Base-by-base conservation (phyloP, 2,113 vertebrate genomes). In the Rynchops niger region DNA sequence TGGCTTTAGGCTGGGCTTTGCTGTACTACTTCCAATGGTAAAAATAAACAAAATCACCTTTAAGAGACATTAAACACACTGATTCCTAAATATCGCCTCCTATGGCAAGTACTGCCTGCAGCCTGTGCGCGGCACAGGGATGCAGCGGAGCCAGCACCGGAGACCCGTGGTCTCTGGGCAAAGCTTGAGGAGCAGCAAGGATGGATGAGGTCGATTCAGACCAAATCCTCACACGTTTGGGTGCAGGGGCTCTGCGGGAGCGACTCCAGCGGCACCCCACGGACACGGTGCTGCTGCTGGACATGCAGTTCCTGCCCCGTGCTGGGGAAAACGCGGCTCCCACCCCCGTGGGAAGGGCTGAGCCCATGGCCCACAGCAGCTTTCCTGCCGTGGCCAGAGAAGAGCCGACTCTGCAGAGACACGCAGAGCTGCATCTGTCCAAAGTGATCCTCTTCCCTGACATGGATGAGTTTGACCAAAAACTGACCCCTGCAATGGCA, bases 261-360 rank as follows among this genome's bases (percentile, higher is more conserved):
- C 3, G 1, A 22, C 9, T 38, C 62, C 59, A 32, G 79, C 0
- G 1, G 18, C 29, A 36, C 21, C 6, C 1, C 43, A 13, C 0
- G 4, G 40, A 12, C 49, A 23, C 3, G 5, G 17, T 40, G 65
- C 56, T 53, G 34, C 34, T 40, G 32, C 43, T 40, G 38, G 73
- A 21, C 0, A 1, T 13, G 36, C 43, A 43, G 76, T 32, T 50
- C 67, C 23, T 18, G 25, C 40, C 53, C 52, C 7, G 4, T 10
- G 13, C 40, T 26, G 27, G 53, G 62, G 55, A 49, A 56, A 34
- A 58, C 7, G 25, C 13, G 7, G 29, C 2, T 73, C 52, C 17
- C 21, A 12, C 5, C 5, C 8, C 20, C 6, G 1, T 3, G 43
- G 43, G 36, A 43, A 74, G 36, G 22, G n/a, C 56, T 32, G 49